Evolutionary conservation across 2,888 invertebrate genomes (phyloP).

Genomic region (Acrocyrtus sp.): DNA sequence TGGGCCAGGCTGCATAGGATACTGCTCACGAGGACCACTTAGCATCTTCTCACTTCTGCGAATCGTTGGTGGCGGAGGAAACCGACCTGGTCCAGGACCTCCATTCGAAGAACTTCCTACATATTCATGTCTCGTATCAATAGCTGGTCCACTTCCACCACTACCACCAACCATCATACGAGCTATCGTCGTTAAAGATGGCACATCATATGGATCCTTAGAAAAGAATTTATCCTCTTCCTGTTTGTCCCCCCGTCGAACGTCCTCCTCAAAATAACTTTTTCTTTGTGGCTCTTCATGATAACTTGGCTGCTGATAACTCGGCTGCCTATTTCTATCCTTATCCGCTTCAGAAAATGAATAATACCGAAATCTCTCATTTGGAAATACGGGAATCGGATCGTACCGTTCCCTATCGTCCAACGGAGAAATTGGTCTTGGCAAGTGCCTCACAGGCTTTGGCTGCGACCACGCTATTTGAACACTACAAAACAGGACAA

Average conservation of each 20-base stretch:
- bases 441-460: slow-evolving; percentile 31
- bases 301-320: slow-evolving; percentile 23
- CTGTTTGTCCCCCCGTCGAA: background rate
- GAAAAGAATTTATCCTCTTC: slow-evolving; percentile 21
- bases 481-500: slow-evolving; percentile 10
- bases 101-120: slow-evolving; percentile 36
- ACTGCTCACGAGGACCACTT: background rate
- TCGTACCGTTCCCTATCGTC: slow-evolving; percentile 25
- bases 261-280: background rate
- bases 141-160: background rate
- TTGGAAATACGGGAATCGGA: slow-evolving; percentile 35
- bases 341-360: slow-evolving; percentile 16
- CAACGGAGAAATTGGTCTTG: slow-evolving; percentile 32
- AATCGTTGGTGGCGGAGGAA: slow-evolving; percentile 2
- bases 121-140: slow-evolving; percentile 11
- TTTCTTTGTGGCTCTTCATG: slow-evolving; percentile 3
- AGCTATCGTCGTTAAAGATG: slow-evolving; percentile 34
- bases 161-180: slow-evolving; percentile 30
- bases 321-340: slow-evolving; percentile 15
- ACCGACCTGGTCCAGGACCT: slow-evolving; percentile 15
- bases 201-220: slow-evolving; percentile 45
- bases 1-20: background rate
- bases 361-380: slow-evolving; percentile 44
- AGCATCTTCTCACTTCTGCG: no score
- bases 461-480: slow-evolving; percentile 22